A percentile compares a stretch with the other conserved stretches of the same genome.
phyloP scores from a whole-genome alignment of 2,888 invertebrate species.

The Ichneumoninae sp. region DNA sequence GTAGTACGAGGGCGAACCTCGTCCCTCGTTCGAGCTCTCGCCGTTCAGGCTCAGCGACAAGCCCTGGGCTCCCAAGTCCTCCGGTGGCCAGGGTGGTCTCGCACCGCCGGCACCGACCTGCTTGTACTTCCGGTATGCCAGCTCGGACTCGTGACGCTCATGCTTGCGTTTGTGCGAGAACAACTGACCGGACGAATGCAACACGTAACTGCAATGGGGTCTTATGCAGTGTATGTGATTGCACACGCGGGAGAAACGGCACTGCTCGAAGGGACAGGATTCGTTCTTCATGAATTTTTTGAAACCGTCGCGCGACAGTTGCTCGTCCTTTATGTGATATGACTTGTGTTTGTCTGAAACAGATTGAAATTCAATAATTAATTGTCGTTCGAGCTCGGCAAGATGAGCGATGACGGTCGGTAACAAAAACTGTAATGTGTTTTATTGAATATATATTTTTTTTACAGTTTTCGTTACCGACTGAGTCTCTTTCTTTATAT shows the following conservation, averaged over 20 bases:
- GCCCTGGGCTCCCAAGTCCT: constrained; percentile 77
- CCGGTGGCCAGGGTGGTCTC: constrained; percentile 83
- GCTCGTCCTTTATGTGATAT: constrained; percentile 98
- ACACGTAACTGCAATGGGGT: constrained; percentile 96
- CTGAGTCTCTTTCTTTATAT: neutral
- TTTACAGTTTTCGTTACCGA: neutral
- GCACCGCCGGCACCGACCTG: constrained; percentile 85
- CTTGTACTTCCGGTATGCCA: constrained; percentile 92
- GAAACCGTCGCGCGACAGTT: constrained; percentile 97
- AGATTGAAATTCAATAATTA: neutral
- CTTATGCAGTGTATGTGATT: constrained; percentile 99
- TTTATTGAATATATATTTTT: neutral
- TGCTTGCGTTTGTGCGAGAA: constrained; percentile 99
- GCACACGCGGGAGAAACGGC: constrained; percentile 96
- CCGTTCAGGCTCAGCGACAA: constrained; percentile 84
- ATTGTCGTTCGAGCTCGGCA: neutral
- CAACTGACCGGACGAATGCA: constrained; percentile 98
- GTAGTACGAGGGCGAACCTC: constrained; percentile 86
- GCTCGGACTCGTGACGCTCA: constrained; percentile 96
- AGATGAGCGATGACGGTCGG: no score
- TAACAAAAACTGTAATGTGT: no score
- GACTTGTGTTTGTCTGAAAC: constrained; percentile 98
- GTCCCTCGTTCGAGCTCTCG: constrained; percentile 86
- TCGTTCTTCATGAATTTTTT: constrained; percentile 99
- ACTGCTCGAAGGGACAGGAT: constrained; percentile 95